Percentiles rank a stretch among this genome's conserved stretches.
Conservation (phyloP, 2,888 invertebrate genomes). For the Orchesellides sinensis region DNA sequence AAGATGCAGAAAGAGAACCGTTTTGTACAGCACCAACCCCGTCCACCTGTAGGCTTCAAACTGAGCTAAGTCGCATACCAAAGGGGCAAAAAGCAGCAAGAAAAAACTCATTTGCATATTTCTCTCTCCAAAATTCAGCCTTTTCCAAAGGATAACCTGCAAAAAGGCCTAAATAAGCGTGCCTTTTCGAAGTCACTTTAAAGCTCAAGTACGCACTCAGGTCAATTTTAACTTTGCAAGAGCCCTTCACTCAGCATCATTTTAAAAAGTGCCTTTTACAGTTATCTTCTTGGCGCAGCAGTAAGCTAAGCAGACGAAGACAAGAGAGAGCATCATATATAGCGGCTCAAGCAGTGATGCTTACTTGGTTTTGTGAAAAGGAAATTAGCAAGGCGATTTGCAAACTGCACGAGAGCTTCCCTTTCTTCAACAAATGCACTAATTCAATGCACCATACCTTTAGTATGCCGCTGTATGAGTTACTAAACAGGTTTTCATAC, state of each 20-base stretch:
- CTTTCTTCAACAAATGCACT: conserved; percentile 16
- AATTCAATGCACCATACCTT: background rate
- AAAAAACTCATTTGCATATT: conserved; percentile 49
- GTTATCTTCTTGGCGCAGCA: conserved; percentile 15
- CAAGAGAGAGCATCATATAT: conserved; percentile 9
- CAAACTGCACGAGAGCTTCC: conserved; percentile 46
- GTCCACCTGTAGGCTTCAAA: conserved; percentile 51
- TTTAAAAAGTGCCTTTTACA: conserved; percentile 21
- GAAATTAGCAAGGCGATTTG: conserved; percentile 3
- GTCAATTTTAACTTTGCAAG: no score
- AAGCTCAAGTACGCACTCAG: no score
- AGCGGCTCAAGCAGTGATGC: background rate
- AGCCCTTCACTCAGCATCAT: no score
- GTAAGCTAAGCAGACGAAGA: background rate
- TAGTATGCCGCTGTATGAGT: background rate
- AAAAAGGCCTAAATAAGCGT: background rate
- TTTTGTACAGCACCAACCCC: conserved; percentile 43
- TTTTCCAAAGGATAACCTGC: no score
- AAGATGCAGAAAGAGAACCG: background rate
- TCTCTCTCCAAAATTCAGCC: background rate
- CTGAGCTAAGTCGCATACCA: conserved; percentile 62
- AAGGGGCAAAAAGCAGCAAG: conserved; percentile 50
- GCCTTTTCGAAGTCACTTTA: no score
- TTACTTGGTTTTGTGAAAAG: background rate
- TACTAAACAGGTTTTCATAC: conserved; percentile 36